Percentiles rank a stretch among this genome's conserved stretches.
Evolutionary conservation across 2,113 vertebrate species (phyloP).

Genomic region (Spilogale gracilis): DNA sequence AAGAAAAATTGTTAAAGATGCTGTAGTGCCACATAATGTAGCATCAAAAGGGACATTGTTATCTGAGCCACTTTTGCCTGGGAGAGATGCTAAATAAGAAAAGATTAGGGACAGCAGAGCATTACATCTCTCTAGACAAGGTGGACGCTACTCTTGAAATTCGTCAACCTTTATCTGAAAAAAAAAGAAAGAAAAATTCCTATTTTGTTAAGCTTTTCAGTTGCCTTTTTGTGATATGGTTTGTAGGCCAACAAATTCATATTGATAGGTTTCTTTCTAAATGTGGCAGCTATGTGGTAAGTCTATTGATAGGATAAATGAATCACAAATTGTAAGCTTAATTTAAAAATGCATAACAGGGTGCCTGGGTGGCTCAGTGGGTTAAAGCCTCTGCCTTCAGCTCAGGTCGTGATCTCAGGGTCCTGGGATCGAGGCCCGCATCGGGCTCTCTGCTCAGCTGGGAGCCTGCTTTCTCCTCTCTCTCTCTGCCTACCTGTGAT

Average conservation of each 20-base stretch:
- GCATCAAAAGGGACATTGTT: not conserved
- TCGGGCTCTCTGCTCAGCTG: too few relatives aligned
- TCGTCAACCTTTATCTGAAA: not conserved
- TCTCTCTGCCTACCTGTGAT: too few relatives aligned
- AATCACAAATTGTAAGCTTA: conserved; percentile 43
- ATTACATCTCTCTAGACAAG: not conserved
- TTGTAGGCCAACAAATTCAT: conserved; percentile 35
- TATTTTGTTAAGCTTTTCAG: not conserved
- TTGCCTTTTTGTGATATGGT: not conserved
- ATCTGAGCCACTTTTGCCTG: not conserved
- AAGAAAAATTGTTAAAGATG: not conserved
- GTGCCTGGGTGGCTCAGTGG: too few relatives aligned
- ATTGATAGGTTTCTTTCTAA: not conserved
- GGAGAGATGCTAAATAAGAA: not conserved
- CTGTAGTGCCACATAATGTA: not conserved
- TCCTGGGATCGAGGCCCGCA: too few relatives aligned
- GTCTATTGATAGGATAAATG: conserved; percentile 7
- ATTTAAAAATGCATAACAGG: conserved; percentile 36
- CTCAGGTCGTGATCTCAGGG: too few relatives aligned
- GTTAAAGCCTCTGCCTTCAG: too few relatives aligned
- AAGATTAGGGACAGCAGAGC: not conserved
- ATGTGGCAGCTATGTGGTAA: not conserved
- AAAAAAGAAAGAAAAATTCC: not conserved
- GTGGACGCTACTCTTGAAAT: not conserved
- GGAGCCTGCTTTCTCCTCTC: too few relatives aligned